Evolutionary conservation across 2,113 vertebrate species (phyloP).

Genomic region (Cochlearius cochlearius): DNA sequence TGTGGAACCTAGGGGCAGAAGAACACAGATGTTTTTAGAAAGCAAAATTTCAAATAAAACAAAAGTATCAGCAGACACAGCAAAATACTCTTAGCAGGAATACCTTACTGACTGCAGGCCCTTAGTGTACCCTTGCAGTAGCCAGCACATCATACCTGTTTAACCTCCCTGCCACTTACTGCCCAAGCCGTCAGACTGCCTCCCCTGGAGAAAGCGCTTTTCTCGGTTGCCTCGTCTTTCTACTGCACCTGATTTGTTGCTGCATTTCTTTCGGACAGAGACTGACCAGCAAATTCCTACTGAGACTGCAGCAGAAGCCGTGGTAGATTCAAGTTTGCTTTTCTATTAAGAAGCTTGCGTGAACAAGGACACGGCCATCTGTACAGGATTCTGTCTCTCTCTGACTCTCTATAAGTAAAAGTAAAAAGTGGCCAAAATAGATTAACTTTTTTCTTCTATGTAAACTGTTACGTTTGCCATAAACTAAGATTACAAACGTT

Average conservation of each 20-base stretch:
- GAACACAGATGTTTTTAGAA: background rate
- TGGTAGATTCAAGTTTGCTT: background rate
- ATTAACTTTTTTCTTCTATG: background rate
- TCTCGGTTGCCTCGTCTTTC: background rate
- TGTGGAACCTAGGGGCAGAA: constrained; percentile 74
- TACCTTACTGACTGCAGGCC: background rate
- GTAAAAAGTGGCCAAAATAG: background rate
- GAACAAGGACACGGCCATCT: background rate
- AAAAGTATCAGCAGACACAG: background rate
- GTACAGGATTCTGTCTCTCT: background rate
- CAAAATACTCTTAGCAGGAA: background rate
- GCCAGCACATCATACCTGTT: background rate
- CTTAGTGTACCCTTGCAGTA: background rate
- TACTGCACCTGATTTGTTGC: background rate
- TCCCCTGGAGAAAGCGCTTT: background rate
- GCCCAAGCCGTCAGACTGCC: background rate
- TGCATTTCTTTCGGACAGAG: background rate
- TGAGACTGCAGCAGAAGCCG: background rate
- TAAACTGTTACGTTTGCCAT: background rate
- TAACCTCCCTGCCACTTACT: background rate
- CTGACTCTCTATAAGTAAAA: background rate
- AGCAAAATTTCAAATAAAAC: background rate
- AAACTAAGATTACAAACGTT: background rate
- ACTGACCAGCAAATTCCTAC: background rate
- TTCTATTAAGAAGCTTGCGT: background rate